Evolutionary conservation across 2,113 vertebrate species (phyloP).

Genomic region (Micronycteris hirsuta): DNA sequence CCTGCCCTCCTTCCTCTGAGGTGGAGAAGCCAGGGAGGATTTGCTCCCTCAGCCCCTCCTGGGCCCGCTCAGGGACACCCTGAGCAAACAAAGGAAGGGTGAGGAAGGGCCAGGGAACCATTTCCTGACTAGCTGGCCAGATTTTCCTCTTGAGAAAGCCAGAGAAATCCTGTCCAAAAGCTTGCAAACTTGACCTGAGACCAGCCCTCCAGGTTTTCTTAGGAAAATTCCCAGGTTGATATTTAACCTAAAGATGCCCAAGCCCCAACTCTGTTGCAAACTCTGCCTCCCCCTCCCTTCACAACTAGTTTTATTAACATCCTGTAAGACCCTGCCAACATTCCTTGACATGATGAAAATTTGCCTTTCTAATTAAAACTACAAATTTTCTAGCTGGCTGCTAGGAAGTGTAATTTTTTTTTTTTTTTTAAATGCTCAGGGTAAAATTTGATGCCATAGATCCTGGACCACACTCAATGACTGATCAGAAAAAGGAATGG

Average conservation of each 20-base stretch:
- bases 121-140: background rate
- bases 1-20: background rate
- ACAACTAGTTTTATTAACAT: background rate
- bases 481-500: conserved; percentile 7
- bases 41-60: background rate
- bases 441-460: background rate
- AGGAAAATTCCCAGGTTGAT: conserved; percentile 13
- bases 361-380: conserved; percentile 7
- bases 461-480: conserved; percentile 3
- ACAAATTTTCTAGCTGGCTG: background rate
- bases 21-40: background rate
- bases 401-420: background rate
- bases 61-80: background rate
- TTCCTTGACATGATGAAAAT: background rate
- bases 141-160: background rate
- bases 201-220: background rate
- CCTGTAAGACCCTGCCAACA: background rate
- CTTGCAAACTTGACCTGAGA: background rate
- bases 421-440: background rate
- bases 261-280: background rate
- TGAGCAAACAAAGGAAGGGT: background rate
- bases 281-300: background rate
- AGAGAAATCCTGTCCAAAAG: background rate
- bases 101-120: background rate
- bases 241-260: conserved; percentile 17